Percentiles rank a stretch among this genome's conserved stretches.
phyloP scores from a whole-genome alignment of 2,888 invertebrate species.

The Elegia similella region DNA sequence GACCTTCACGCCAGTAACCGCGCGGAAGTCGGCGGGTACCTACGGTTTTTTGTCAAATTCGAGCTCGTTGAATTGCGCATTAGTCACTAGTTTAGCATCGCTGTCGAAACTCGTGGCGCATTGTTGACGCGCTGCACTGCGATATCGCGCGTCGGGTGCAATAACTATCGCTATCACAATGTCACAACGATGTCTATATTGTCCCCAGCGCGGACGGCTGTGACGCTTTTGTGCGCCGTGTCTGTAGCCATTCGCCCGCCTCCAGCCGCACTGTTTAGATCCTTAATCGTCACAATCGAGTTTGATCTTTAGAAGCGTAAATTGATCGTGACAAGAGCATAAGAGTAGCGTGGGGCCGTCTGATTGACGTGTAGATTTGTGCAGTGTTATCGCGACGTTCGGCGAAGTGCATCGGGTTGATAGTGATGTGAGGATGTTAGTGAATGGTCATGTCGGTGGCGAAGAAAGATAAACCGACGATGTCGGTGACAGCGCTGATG shows the following conservation, averaged over 20 bases:
- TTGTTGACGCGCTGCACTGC: conserved; percentile 60
- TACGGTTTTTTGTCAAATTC: conserved; percentile 73
- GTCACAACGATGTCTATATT: conserved; percentile 70
- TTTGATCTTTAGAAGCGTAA: conserved; percentile 39
- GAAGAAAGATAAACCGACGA: conserved; percentile 93
- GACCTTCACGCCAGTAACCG: conserved; percentile 80
- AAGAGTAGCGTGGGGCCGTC: conserved; percentile 33
- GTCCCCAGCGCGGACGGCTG: conserved; percentile 45
- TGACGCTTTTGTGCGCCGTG: conserved; percentile 49
- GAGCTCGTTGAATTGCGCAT: conserved; percentile 75
- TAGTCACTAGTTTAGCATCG: conserved; percentile 71
- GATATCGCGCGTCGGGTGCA: conserved; percentile 63
- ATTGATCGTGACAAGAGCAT: conserved; percentile 46
- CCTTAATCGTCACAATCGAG: conserved; percentile 37
- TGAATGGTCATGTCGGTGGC: conserved; percentile 83
- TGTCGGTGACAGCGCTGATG: conserved; percentile 92
- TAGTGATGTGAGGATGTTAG: conserved; percentile 78
- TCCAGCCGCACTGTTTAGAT: conserved; percentile 45
- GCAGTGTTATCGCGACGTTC: conserved; percentile 38
- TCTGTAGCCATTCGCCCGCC: conserved; percentile 40
- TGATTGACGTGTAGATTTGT: conserved; percentile 42
- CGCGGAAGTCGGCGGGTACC: conserved; percentile 76
- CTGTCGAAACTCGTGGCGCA: conserved; percentile 56
- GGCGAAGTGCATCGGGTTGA: conserved; percentile 50
- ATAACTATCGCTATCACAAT: conserved; percentile 74